phyloP scores from a whole-genome alignment of 2,888 invertebrate genomes.

The Osmoderma eremita region DNA sequence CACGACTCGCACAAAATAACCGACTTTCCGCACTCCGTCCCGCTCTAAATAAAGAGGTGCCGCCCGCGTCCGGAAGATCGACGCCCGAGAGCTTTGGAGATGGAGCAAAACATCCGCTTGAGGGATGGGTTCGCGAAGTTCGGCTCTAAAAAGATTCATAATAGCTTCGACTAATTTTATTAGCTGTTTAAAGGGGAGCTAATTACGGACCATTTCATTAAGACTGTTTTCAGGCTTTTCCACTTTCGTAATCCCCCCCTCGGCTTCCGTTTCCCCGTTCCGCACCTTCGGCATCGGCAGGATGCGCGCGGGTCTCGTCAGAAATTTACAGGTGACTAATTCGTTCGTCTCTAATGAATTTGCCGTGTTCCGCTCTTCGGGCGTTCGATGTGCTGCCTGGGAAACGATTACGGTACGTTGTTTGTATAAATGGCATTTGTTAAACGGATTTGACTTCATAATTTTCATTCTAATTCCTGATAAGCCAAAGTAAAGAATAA shows the following conservation, averaged over 20 bases:
- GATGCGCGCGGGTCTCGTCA: background rate
- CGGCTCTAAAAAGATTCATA: conserved; percentile 43
- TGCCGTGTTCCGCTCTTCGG: background rate
- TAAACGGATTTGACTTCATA: too few relatives aligned
- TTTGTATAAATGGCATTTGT: too few relatives aligned
- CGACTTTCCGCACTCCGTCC: background rate
- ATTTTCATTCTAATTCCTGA: too few relatives aligned
- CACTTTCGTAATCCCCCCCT: conserved; percentile 14
- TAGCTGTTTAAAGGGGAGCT: conserved; percentile 41
- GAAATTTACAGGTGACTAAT: conserved; percentile 30
- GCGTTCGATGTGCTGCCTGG: too few relatives aligned
- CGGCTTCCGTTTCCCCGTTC: background rate
- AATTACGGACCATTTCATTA: conserved; percentile 42
- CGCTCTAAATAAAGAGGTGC: conserved; percentile 1
- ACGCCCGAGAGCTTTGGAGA: background rate
- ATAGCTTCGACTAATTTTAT: conserved; percentile 43
- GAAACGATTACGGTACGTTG: too few relatives aligned
- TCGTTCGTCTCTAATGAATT: conserved; percentile 4
- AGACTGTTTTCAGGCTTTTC: conserved; percentile 40
- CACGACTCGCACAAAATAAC: conserved; percentile 9
- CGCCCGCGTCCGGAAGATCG: too few relatives aligned
- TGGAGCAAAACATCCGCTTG: conserved; percentile 13
- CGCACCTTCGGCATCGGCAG: background rate
- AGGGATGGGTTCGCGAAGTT: conserved; percentile 30
- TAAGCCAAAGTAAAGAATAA: too few relatives aligned